phyloP scores from a whole-genome alignment of 2,797 vertebrate genomes.

The Siniperca scherzeri region DNA sequence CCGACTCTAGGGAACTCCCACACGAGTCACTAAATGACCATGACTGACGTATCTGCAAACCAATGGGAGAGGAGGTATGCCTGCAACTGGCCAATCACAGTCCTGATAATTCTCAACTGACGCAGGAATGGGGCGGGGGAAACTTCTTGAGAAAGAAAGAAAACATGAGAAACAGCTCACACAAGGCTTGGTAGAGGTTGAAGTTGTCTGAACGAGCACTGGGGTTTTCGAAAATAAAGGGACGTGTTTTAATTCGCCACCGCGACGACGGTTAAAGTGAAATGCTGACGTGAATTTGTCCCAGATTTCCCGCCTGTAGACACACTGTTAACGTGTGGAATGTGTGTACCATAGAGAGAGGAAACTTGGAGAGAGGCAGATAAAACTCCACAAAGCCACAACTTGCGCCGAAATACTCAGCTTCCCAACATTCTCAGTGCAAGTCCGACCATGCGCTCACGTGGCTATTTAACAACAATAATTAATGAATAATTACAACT shows the following conservation, averaged over 20 bases:
- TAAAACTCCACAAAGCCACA: conserved; percentile 68
- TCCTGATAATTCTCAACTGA: neutral
- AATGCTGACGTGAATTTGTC: neutral
- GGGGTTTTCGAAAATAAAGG: too few species aligned
- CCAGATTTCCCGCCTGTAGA: neutral
- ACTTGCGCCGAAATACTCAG: conserved; percentile 74
- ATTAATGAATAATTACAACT: neutral
- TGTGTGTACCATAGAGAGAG: neutral
- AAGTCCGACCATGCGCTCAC: neutral
- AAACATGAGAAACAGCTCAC: conserved; percentile 1
- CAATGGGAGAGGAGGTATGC: conserved; percentile 64
- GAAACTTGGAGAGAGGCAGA: neutral
- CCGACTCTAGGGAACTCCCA: conserved; percentile 73
- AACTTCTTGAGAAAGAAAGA: neutral
- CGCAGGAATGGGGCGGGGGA: conserved; percentile 3
- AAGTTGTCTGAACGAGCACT: conserved; percentile 8
- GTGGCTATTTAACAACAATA: neutral
- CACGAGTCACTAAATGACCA: conserved; percentile 61
- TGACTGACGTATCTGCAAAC: conserved; percentile 53
- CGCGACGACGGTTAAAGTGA: neutral
- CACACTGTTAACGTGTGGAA: neutral
- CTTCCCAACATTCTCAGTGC: conserved; percentile 61
- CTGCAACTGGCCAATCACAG: conserved; percentile 67
- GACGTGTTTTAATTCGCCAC: conserved; percentile 3
- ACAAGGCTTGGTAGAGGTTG: neutral